These are phyloP conservation scores for Romanomermis culicivorax DNA, from an alignment of 2,888 invertebrate species.

Conservation along the genomic window DNA sequence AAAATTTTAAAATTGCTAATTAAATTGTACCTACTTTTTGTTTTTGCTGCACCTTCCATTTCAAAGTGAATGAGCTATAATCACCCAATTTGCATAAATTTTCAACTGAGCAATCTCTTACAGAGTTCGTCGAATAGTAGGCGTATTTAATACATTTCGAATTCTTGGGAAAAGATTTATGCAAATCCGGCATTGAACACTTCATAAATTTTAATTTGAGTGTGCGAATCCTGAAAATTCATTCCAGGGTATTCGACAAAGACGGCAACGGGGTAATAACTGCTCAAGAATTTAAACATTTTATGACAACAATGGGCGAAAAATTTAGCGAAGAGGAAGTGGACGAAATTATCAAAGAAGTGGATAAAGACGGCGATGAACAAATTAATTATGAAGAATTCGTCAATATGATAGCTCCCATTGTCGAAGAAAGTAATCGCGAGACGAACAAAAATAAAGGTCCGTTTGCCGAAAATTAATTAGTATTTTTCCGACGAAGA, in stretches of 20 bases:
- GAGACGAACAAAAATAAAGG: constrained; percentile 5
- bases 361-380: constrained; percentile 10
- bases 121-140: too few relatives aligned
- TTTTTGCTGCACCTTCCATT: too few relatives aligned
- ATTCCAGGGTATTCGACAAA: constrained; percentile 27
- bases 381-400: constrained; percentile 28
- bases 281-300: constrained; percentile 17
- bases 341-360: constrained; percentile 27
- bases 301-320: constrained; percentile 16
- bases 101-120: too few relatives aligned
- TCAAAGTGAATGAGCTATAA: too few relatives aligned
- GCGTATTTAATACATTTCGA: too few relatives aligned
- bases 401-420: constrained; percentile 27
- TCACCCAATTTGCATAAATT: too few relatives aligned
- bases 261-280: constrained; percentile 28
- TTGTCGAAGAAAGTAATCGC: constrained; percentile 20
- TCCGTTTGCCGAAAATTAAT: constrained; percentile 4
- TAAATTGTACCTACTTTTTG: too few relatives aligned
- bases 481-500: not conserved
- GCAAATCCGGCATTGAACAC: too few relatives aligned
- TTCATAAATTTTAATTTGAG: too few relatives aligned
- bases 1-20: too few relatives aligned
- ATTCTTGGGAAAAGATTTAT: too few relatives aligned
- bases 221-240: too few relatives aligned
- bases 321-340: constrained; percentile 28